Evolutionary conservation across 1,140 invertebrate species (phyloP).

Genomic region (Diprion similis): DNA sequence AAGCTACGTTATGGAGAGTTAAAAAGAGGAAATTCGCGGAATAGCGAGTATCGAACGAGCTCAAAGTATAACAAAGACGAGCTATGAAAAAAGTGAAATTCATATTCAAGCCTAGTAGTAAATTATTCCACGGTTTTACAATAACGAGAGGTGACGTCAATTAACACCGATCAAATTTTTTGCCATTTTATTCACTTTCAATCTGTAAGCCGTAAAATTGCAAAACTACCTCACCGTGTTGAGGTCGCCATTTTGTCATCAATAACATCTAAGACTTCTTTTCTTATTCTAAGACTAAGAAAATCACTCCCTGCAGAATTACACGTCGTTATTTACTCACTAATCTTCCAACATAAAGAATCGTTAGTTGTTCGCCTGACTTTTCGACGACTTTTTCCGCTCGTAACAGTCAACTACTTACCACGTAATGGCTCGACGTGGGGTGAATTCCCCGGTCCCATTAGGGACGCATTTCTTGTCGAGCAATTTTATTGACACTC

Average conservation of each 20-base stretch:
- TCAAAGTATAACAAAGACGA: background rate
- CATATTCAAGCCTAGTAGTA: background rate
- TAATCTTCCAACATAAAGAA: background rate
- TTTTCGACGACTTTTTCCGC: background rate
- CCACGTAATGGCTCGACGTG: background rate
- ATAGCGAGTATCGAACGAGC: background rate
- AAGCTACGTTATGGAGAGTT: background rate
- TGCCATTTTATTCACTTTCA: too few species aligned
- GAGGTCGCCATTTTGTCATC: too few species aligned
- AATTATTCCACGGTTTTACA: background rate
- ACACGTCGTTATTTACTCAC: background rate
- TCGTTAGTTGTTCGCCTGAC: background rate
- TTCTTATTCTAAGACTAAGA: background rate
- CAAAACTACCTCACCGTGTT: too few species aligned
- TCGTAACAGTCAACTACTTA: slow-evolving; percentile 2
- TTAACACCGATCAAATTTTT: background rate
- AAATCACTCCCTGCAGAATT: background rate
- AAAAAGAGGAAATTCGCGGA: background rate
- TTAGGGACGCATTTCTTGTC: slow-evolving; percentile 7
- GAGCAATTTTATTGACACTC: slow-evolving; percentile 8
- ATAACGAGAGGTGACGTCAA: background rate
- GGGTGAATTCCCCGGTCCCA: background rate
- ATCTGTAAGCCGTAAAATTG: too few species aligned
- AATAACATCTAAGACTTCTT: too few species aligned
- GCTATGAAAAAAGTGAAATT: background rate